phyloP scores from a whole-genome alignment of 2,797 vertebrate genomes.

The Lepus oiostolus region DNA sequence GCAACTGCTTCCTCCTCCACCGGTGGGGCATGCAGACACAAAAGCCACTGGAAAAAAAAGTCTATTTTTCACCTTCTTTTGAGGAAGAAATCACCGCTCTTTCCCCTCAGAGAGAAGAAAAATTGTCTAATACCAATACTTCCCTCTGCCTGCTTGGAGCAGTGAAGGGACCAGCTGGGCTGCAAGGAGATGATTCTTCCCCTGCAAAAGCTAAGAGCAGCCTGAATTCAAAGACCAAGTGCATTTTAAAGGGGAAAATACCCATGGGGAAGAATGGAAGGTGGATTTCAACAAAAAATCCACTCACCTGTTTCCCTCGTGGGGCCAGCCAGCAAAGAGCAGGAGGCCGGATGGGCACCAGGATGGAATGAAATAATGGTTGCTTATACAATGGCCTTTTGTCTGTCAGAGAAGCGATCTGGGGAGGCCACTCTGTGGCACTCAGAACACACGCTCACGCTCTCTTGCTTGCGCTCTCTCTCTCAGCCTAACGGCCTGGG shows the following conservation, averaged over 20 bases:
- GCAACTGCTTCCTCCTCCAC: background rate
- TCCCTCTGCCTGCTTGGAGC: conserved; percentile 40
- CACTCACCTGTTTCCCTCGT: conserved; percentile 31
- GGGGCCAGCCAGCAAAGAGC: conserved; percentile 17
- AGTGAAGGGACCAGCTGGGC: conserved; percentile 72
- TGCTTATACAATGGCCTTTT: conserved; percentile 54
- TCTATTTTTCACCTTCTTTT: conserved; percentile 71
- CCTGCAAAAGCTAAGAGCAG: conserved; percentile 59
- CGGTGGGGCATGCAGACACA: conserved; percentile 4
- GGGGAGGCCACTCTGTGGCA: background rate
- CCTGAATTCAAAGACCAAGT: conserved; percentile 74
- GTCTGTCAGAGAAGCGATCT: background rate
- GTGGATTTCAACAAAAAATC: conserved; percentile 75
- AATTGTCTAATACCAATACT: conserved; percentile 78
- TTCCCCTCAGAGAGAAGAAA: conserved; percentile 73
- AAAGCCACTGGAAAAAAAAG: conserved; percentile 51
- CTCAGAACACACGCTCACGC: background rate
- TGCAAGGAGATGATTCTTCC: conserved; percentile 68
- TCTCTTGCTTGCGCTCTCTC: background rate
- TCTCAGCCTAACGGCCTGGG: background rate
- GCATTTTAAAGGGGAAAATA: conserved; percentile 75
- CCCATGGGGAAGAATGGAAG: conserved; percentile 70
- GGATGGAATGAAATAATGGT: conserved; percentile 23
- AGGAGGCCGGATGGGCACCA: background rate
- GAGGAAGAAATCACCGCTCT: conserved; percentile 71